Percentiles rank a stretch among this genome's conserved stretches.
phyloP scores from a whole-genome alignment of 2,888 invertebrate genomes.

The Conops quadrifasciatus region DNA sequence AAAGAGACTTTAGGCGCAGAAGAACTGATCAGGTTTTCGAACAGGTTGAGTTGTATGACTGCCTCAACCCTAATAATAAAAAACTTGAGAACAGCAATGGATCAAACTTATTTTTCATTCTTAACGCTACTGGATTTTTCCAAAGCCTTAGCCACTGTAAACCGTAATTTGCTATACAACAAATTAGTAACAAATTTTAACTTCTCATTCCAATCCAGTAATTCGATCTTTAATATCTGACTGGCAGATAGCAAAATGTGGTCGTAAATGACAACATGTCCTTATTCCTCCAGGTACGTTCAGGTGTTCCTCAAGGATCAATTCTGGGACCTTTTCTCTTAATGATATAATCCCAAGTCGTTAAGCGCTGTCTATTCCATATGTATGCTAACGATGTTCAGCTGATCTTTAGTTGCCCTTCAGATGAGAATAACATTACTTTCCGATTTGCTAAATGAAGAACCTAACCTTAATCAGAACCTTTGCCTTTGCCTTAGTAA shows the following conservation, averaged over 20 bases:
- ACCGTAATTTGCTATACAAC: background rate
- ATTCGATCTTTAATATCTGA: background rate
- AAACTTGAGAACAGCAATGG: background rate
- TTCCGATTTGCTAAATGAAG: background rate
- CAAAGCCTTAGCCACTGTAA: background rate
- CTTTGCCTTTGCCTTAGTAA: background rate
- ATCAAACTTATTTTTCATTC: background rate
- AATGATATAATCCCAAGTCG: background rate
- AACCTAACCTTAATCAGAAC: background rate
- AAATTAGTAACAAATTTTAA: slow-evolving; percentile 1
- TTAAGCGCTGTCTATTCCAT: background rate
- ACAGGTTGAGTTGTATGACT: background rate
- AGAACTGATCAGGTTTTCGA: background rate
- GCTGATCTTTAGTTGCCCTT: background rate
- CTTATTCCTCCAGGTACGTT: background rate
- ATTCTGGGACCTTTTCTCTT: slow-evolving; percentile 21
- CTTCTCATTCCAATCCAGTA: background rate
- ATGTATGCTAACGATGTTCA: slow-evolving; percentile 27
- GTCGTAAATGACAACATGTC: background rate
- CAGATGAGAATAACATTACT: background rate
- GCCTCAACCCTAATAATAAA: background rate
- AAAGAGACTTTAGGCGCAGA: too few relatives aligned
- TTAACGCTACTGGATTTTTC: slow-evolving; percentile 3
- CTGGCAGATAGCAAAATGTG: background rate
- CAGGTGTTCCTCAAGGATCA: slow-evolving; percentile 16